These are phyloP conservation scores for Lamellibrachia luymesi DNA, from an alignment of 1,140 invertebrate genomes.

Conservation along the genomic window DNA sequence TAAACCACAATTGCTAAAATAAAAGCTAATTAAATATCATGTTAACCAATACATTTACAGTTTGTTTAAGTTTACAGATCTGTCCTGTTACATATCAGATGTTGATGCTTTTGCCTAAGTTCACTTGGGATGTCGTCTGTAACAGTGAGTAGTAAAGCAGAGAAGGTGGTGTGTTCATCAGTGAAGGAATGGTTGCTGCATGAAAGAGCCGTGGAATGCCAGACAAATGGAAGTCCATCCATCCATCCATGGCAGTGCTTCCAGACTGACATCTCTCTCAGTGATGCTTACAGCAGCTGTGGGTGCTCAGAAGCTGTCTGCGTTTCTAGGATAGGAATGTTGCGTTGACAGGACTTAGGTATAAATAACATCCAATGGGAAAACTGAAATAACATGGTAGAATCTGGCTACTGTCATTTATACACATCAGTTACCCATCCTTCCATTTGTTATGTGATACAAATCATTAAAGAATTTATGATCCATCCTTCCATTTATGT, in stretches of 20 bases:
- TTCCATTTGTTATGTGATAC: not conserved
- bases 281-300: not conserved
- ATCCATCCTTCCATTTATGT: too few relatives aligned
- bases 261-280: not conserved
- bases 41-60: not conserved
- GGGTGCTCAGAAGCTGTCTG: not conserved
- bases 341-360: not conserved
- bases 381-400: not conserved
- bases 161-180: not conserved
- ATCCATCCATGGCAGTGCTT: not conserved
- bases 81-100: not conserved
- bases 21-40: not conserved
- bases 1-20: too few relatives aligned
- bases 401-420: not conserved
- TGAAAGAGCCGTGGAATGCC: too few relatives aligned
- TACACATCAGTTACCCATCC: not conserved
- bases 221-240: not conserved
- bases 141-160: not conserved
- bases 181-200: not conserved
- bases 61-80: not conserved
- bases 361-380: not conserved
- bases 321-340: not conserved
- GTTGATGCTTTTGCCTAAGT: too few relatives aligned
- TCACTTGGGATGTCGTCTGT: too few relatives aligned
- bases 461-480: not conserved